Conservation (phyloP, 2,113 vertebrate species). For the Lagenorhynchus albirostris region DNA sequence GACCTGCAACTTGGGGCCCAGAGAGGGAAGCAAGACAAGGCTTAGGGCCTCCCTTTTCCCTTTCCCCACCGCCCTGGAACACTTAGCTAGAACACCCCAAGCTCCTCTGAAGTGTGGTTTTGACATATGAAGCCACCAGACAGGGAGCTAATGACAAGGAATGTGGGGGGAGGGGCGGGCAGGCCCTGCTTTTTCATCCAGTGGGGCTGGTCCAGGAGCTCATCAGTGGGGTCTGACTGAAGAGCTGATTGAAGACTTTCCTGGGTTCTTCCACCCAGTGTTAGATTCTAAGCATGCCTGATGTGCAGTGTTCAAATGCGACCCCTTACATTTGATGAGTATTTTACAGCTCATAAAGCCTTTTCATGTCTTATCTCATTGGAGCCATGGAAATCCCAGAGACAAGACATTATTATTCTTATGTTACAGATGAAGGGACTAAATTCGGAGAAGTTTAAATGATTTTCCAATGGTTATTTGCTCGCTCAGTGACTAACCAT, state of each 20-base stretch:
- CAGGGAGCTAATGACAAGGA: not conserved
- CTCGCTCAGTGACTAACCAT: not conserved
- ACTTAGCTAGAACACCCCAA: not conserved
- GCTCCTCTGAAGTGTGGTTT: conserved; percentile 32
- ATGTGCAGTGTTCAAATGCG: not conserved
- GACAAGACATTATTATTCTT: conserved; percentile 22
- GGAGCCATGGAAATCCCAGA: conserved; percentile 20
- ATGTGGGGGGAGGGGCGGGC: rapidly evolving
- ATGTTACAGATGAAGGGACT: conserved; percentile 8
- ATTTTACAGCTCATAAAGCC: not conserved
- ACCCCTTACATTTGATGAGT: not conserved
- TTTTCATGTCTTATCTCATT: conserved; percentile 30
- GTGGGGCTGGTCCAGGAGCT: not conserved
- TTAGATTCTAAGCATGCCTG: not conserved
- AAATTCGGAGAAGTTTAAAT: conserved; percentile 20
- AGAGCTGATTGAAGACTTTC: not conserved
- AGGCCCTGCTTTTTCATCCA: not conserved
- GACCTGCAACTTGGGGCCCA: not conserved
- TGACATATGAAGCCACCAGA: not conserved
- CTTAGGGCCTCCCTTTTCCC: not conserved
- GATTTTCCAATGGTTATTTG: not conserved
- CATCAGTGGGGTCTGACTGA: not conserved
- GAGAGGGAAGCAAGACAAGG: not conserved
- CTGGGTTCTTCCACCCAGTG: not conserved
- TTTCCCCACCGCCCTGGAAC: not conserved